These are phyloP conservation scores for Macrophya alboannulata DNA, from an alignment of 2,888 invertebrate species.

Conservation along the genomic window DNA sequence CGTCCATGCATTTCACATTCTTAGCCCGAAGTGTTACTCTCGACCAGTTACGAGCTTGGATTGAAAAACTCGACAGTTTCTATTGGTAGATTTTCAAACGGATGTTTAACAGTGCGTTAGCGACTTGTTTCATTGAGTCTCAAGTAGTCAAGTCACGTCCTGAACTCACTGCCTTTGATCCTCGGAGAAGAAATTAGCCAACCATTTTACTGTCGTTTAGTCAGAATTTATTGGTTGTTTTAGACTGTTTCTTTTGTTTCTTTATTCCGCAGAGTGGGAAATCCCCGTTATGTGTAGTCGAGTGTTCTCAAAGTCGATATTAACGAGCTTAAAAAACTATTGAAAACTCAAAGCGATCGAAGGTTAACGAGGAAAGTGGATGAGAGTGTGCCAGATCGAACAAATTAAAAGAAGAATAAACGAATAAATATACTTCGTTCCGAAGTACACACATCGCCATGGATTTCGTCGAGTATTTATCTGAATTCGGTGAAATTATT, in stretches of 20 bases:
- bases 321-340: neutral
- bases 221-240: neutral
- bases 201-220: neutral
- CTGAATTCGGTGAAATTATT: neutral
- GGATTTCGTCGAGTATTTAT: constrained; percentile 16
- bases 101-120: neutral
- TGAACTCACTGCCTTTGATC: neutral
- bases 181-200: neutral
- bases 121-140: neutral
- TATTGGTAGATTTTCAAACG: neutral
- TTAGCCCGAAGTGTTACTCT: neutral
- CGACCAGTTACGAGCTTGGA: neutral
- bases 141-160: neutral
- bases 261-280: neutral
- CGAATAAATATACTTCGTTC: neutral
- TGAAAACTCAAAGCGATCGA: neutral
- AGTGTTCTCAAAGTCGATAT: neutral
- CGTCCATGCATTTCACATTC: neutral
- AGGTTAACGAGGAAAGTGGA: neutral
- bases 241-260: neutral
- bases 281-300: neutral
- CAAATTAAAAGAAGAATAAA: neutral
- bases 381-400: neutral
- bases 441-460: neutral
- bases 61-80: neutral